phyloP scores from a whole-genome alignment of 2,113 vertebrate genomes.

The western clawed frog (Xenopus tropicalis) region UCB_Xtro_10.0 CM004444.2:121450001-121450500 shows the following conservation, averaged over 20 bases:
- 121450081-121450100: background rate
- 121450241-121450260: too few species aligned
- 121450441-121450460: too few species aligned
- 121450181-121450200: constrained; percentile 8
- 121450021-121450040: constrained; percentile 5
- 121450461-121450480: too few species aligned
- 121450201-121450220: too few species aligned
- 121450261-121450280: too few species aligned
- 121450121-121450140: too few species aligned
- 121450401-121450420: background rate
- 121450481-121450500: too few species aligned
- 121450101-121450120: background rate
- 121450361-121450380: background rate
- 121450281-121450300: background rate
- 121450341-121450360: background rate
- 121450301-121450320: constrained; percentile 2
- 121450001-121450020: constrained; percentile 5
- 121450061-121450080: background rate
- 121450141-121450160: constrained; percentile 2
- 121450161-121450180: constrained; percentile 18
- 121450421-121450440: background rate
- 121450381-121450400: background rate
- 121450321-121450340: background rate
- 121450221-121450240: too few species aligned
- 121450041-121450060: background rate